phyloP scores from a whole-genome alignment of 2,113 vertebrate genomes.

The Leptodactylus fuscus region DNA sequence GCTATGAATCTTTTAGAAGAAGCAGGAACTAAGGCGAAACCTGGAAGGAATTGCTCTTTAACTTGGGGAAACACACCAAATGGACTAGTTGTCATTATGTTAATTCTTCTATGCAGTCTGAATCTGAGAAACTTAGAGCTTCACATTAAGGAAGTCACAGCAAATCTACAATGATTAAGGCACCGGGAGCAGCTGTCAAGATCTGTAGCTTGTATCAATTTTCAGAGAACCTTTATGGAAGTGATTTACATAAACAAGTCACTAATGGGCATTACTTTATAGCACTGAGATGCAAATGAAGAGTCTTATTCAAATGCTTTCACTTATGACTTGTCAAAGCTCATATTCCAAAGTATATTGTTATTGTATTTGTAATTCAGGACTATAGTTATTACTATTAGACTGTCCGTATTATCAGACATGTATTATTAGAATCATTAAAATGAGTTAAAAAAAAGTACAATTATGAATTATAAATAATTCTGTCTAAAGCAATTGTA shows the following conservation, averaged over 20 bases:
- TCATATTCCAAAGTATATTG: constrained; percentile 2
- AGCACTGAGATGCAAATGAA: not conserved
- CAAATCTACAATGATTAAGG: not conserved
- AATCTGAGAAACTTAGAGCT: constrained; percentile 45
- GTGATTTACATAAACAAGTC: constrained; percentile 5
- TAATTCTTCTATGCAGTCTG: constrained; percentile 57
- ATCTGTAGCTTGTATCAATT: not conserved
- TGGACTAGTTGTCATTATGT: constrained; percentile 59
- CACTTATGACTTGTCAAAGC: not conserved
- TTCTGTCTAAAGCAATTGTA: not conserved
- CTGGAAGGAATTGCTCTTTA: constrained; percentile 63
- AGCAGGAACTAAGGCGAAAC: constrained; percentile 63
- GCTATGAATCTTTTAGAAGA: constrained; percentile 65
- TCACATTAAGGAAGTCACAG: constrained; percentile 1
- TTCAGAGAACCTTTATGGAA: constrained; percentile 56
- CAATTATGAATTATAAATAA: not conserved
- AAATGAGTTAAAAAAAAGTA: too few species aligned
- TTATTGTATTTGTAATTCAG: not conserved
- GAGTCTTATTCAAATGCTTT: not conserved
- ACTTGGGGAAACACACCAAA: constrained; percentile 55
- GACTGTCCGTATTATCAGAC: not conserved
- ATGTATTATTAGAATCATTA: not conserved
- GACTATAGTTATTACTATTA: not conserved
- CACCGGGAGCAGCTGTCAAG: constrained; percentile 63
- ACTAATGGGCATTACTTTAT: not conserved